phyloP scores from a whole-genome alignment of 2,888 invertebrate species.

The Tenthredo notha region DNA sequence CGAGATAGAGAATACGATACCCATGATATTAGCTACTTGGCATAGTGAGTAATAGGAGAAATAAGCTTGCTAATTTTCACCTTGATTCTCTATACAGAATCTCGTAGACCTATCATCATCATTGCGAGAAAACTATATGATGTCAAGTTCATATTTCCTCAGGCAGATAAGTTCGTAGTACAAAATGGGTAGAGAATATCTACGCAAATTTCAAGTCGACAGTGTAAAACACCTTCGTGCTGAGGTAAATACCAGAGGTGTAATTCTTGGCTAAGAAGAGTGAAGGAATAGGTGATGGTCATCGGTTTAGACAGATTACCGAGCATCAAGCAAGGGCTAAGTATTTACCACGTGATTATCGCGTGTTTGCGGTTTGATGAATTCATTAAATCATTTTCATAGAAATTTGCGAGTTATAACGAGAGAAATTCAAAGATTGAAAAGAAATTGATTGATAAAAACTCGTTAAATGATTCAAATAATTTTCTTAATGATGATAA shows the following conservation, averaged over 20 bases:
- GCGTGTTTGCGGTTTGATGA: not conserved
- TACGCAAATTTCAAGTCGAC: not conserved
- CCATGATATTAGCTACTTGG: conserved; percentile 6
- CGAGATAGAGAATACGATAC: not conserved
- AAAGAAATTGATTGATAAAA: not conserved
- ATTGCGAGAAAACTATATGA: conserved; percentile 16
- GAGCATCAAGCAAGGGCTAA: not conserved
- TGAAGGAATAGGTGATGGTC: conserved; percentile 10
- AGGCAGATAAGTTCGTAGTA: not conserved
- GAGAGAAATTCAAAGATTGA: not conserved
- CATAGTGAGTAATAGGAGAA: not conserved
- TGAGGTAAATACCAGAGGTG: conserved; percentile 5
- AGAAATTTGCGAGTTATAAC: not conserved
- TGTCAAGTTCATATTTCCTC: not conserved
- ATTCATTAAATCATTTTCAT: not conserved
- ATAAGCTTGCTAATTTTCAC: conserved; percentile 30
- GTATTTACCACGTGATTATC: not conserved
- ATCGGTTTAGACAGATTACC: conserved; percentile 38
- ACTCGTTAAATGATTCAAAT: not conserved
- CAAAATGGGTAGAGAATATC: not conserved
- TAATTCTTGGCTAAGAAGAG: conserved; percentile 22
- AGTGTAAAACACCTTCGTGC: not conserved
- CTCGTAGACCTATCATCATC: conserved; percentile 18
- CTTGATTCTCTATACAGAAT: not conserved
- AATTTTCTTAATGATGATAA: not conserved